These are phyloP conservation scores for Myiopsitta monachus DNA, from an alignment of 2,113 vertebrate genomes.

Conservation along the genomic window DNA sequence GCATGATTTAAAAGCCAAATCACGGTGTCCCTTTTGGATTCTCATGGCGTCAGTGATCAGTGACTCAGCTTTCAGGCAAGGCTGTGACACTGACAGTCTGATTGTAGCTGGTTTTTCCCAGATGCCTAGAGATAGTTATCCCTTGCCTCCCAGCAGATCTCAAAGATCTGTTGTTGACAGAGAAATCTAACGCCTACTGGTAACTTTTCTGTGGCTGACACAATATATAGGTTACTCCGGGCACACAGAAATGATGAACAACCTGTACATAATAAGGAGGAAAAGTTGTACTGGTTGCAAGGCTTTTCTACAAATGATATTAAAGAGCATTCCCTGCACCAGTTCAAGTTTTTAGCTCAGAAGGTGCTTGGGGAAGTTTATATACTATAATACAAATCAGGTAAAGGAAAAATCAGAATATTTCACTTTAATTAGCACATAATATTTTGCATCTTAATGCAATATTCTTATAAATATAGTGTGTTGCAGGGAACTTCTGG, in stretches of 20 bases:
- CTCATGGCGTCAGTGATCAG: neutral
- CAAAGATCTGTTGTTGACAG: neutral
- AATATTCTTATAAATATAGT: neutral
- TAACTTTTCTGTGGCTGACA: neutral
- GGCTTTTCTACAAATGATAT: neutral
- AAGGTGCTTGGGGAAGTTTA: neutral
- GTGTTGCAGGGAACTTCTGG: neutral
- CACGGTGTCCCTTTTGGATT: rapidly evolving
- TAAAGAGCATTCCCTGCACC: neutral
- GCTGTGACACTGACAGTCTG: neutral
- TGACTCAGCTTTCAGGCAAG: neutral
- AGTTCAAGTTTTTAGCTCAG: neutral
- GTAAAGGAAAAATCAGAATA: neutral
- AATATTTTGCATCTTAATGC: neutral
- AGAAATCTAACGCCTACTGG: neutral
- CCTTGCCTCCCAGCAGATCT: neutral
- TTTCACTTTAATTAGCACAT: neutral
- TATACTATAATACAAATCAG: neutral
- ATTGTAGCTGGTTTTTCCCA: neutral
- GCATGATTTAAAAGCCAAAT: neutral
- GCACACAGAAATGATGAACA: neutral
- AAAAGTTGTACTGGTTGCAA: neutral
- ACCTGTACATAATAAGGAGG: neutral
- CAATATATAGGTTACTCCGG: neutral
- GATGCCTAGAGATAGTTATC: neutral